These are phyloP conservation scores for Eurosta solidaginis DNA, from an alignment of 1,140 invertebrate genomes.

Conservation along the genomic window DNA sequence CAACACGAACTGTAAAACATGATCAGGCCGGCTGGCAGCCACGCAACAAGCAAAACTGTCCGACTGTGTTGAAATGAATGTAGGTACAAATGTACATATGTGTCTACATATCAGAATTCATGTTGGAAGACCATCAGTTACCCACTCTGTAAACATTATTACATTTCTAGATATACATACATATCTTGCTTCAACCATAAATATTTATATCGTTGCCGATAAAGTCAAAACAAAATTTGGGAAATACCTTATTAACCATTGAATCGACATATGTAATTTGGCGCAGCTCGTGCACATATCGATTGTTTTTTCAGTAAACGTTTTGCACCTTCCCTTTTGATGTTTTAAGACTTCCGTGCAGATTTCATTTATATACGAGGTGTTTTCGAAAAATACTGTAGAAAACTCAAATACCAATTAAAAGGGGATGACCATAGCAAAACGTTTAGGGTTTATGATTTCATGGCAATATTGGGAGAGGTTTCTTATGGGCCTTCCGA, in stretches of 20 bases:
- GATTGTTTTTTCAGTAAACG: background rate
- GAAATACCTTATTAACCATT: slow-evolving; percentile 9
- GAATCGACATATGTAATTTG: background rate
- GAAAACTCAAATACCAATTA: too few species aligned
- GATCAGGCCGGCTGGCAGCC: background rate
- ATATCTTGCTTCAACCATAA: background rate
- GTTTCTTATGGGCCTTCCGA: too few species aligned
- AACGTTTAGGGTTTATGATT: too few species aligned
- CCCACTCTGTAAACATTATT: background rate
- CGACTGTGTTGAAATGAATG: too few species aligned
- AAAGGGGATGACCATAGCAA: too few species aligned
- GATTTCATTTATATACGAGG: too few species aligned
- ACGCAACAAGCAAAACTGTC: background rate
- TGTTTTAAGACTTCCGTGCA: too few species aligned
- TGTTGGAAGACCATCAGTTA: background rate
- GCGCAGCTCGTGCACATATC: background rate
- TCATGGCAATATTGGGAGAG: too few species aligned
- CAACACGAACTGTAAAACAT: background rate
- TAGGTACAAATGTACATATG: background rate
- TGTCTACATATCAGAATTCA: too few species aligned
- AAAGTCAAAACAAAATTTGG: background rate
- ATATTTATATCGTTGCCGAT: background rate
- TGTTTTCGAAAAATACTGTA: too few species aligned
- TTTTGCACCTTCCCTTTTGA: background rate
- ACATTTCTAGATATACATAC: background rate